These are phyloP conservation scores for Pachycephus smyrnensis DNA, from an alignment of 2,888 invertebrate species.

Conservation along the genomic window DNA sequence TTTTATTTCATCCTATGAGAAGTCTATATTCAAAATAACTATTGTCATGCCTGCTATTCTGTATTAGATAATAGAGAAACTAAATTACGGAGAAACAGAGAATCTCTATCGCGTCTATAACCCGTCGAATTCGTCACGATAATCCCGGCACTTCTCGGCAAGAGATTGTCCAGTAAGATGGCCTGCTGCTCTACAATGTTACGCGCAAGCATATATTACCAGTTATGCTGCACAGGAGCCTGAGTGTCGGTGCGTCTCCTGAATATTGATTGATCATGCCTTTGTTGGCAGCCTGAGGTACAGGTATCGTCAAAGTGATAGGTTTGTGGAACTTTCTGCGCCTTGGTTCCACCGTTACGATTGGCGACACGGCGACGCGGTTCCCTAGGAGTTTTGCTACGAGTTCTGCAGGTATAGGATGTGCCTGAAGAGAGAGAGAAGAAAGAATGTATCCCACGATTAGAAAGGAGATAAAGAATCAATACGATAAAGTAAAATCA, in stretches of 20 bases:
- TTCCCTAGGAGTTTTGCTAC: constrained; percentile 92
- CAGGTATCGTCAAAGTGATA: constrained; percentile 95
- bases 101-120: background rate
- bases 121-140: background rate
- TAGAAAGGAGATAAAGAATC: background rate
- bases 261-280: constrained; percentile 89
- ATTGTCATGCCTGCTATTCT: no score
- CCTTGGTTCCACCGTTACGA: constrained; percentile 97
- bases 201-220: constrained; percentile 71
- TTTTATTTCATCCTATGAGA: no score
- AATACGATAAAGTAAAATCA: constrained; percentile 7
- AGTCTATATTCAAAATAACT: no score
- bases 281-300: constrained; percentile 71
- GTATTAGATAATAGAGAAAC: no score
- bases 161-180: constrained; percentile 60
- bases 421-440: constrained; percentile 75
- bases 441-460: constrained; percentile 14
- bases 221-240: constrained; percentile 94
- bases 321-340: constrained; percentile 98
- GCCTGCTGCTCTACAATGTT: constrained; percentile 60
- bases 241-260: constrained; percentile 84
- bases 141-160: constrained; percentile 38
- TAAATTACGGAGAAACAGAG: background rate
- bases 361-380: constrained; percentile 96
- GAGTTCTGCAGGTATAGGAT: constrained; percentile 88